These are phyloP conservation scores for Heloderma charlesbogerti DNA, from an alignment of 2,113 vertebrate genomes.

Conservation along the genomic window DNA sequence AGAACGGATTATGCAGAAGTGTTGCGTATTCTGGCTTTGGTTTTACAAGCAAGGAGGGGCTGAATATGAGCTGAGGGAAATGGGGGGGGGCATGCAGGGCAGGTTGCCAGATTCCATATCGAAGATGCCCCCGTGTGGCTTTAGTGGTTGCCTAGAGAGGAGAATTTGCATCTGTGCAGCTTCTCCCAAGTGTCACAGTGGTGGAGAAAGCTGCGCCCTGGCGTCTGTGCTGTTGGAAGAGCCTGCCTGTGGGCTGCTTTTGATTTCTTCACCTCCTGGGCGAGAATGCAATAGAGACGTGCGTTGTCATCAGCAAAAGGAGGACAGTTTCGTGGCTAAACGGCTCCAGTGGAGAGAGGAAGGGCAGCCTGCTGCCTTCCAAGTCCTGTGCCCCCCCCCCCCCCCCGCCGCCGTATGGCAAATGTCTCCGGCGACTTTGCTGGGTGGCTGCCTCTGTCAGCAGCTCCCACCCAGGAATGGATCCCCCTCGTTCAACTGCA, in stretches of 20 bases:
- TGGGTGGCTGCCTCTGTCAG: not conserved
- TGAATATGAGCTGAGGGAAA: too few relatives aligned
- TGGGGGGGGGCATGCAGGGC: not conserved
- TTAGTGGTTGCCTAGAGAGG: too few relatives aligned
- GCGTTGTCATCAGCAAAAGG: not conserved
- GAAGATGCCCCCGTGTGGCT: not conserved
- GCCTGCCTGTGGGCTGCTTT: not conserved
- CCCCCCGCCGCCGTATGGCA: not conserved
- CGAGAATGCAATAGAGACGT: not conserved
- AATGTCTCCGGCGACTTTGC: not conserved
- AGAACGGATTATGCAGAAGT: not conserved
- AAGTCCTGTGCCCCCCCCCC: accelerated
- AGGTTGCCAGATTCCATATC: not conserved
- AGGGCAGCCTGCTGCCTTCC: not conserved
- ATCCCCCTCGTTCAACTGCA: not conserved
- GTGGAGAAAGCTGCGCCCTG: too few relatives aligned
- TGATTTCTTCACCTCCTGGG: not conserved
- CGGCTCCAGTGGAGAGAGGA: not conserved
- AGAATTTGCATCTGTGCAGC: not conserved
- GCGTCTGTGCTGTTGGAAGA: not conserved
- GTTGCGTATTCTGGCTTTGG: not conserved
- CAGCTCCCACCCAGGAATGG: not conserved
- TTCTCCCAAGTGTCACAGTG: not conserved
- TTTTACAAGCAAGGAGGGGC: not conserved
- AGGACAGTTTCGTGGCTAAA: not conserved